Conservation (phyloP, 2,888 invertebrate species). For the Melikaiella ostensackeni region DNA sequence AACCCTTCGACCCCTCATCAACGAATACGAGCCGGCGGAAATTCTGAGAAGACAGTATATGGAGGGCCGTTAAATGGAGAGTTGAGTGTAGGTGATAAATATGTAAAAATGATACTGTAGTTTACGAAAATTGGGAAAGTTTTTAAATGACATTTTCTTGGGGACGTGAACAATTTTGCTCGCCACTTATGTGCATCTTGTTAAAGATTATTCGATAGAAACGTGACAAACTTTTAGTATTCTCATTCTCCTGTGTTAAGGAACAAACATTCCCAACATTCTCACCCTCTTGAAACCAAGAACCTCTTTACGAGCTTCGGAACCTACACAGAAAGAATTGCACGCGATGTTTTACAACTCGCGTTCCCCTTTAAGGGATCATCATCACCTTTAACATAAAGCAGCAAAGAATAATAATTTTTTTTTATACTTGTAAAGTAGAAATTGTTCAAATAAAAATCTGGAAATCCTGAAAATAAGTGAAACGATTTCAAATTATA, state of each 20-base stretch:
- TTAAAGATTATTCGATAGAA: slow-evolving; percentile 4
- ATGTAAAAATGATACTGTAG: not conserved
- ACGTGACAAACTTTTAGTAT: slow-evolving; percentile 6
- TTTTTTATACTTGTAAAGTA: no score
- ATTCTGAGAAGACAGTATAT: no score
- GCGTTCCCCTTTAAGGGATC: not conserved
- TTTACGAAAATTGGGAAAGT: not conserved
- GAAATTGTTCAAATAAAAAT: no score
- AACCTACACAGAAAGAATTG: slow-evolving; percentile 15
- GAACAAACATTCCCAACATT: slow-evolving; percentile 14
- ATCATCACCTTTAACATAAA: not conserved
- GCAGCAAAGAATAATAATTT: no score
- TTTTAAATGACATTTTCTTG: not conserved
- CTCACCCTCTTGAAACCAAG: slow-evolving; percentile 3
- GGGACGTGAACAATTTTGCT: not conserved
- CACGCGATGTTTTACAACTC: slow-evolving; percentile 10
- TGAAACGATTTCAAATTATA: no score
- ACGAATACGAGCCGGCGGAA: no score
- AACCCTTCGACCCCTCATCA: no score
- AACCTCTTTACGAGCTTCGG: slow-evolving; percentile 22
- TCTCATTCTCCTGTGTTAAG: not conserved
- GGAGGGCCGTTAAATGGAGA: no score
- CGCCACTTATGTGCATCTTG: slow-evolving; percentile 7
- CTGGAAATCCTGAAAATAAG: no score
- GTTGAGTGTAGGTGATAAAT: no score